These are phyloP conservation scores for Eristalis intricaria DNA, from an alignment of 2,888 invertebrate genomes.

Conservation along the genomic window DNA sequence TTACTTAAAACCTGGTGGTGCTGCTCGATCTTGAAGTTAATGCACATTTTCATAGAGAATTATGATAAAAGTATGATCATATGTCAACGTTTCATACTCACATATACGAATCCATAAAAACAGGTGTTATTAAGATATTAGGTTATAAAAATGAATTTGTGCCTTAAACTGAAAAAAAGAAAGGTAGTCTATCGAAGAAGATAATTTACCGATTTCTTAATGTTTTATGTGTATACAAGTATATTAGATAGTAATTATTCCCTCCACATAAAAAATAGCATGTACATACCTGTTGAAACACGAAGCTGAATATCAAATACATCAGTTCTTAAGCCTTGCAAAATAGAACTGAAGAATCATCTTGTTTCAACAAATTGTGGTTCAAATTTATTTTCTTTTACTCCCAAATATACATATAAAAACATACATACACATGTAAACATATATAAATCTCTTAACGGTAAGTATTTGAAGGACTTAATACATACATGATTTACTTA, in stretches of 20 bases:
- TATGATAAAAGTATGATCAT: not conserved
- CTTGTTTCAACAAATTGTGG: not conserved
- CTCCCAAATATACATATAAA: not conserved
- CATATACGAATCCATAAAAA: not conserved
- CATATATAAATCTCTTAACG: conserved; percentile 15
- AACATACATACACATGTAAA: conserved; percentile 10
- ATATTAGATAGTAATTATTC: not conserved
- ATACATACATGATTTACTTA: conserved; percentile 69
- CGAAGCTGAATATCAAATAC: not conserved
- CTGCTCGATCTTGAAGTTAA: not conserved
- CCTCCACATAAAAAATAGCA: not conserved
- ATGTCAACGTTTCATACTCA: not conserved
- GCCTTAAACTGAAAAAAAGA: conserved; percentile 49
- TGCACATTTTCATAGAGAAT: not conserved
- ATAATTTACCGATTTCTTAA: too few species aligned
- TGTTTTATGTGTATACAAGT: not conserved
- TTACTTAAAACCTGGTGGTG: not conserved
- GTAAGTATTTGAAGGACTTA: conserved; percentile 37
- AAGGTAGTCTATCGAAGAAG: not conserved
- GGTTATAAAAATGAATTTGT: conserved; percentile 48
- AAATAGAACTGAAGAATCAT: not conserved
- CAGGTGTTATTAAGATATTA: conserved; percentile 8
- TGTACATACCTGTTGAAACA: not conserved
- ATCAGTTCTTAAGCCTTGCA: not conserved
- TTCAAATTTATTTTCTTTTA: conserved; percentile 24